phyloP scores from a whole-genome alignment of 2,113 vertebrate species.

The Orthonyx spaldingii region DNA sequence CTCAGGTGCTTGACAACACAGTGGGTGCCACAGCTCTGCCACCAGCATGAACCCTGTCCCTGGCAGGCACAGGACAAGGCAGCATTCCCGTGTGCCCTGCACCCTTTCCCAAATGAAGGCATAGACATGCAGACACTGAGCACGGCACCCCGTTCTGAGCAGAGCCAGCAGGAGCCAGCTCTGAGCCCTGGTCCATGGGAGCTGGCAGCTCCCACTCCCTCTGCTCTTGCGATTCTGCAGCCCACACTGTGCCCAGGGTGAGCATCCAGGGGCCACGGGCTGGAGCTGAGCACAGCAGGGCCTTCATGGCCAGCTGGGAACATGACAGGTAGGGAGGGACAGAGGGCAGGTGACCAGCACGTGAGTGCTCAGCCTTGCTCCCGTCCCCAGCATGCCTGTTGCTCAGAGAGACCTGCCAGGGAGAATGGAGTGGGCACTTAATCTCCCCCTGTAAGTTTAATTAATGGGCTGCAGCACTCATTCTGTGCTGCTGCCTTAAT shows the following conservation, averaged over 20 bases:
- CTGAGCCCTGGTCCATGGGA: rapidly evolving
- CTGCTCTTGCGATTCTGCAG: rapidly evolving
- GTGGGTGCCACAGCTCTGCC: neutral
- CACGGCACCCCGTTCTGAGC: rapidly evolving
- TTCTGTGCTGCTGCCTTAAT: conserved; percentile 65
- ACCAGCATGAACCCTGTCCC: rapidly evolving
- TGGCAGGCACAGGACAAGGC: neutral
- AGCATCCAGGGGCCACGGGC: neutral
- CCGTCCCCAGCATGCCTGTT: neutral
- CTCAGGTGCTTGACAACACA: neutral
- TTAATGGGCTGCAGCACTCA: conserved; percentile 65
- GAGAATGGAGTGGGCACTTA: conserved; percentile 59
- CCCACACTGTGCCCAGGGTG: neutral
- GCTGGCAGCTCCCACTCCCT: neutral
- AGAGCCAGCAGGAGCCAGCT: neutral
- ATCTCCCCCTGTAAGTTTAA: conserved; percentile 62
- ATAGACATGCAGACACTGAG: rapidly evolving
- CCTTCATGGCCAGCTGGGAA: neutral
- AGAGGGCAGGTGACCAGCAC: neutral
- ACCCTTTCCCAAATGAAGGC: neutral
- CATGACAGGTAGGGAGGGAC: rapidly evolving
- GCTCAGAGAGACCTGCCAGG: conserved; percentile 17
- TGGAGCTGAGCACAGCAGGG: rapidly evolving
- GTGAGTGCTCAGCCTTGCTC: neutral
- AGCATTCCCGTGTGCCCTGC: rapidly evolving